Evolutionary conservation across 2,888 invertebrate species (phyloP), one percentile per base, ranked within the genome.

Genomic region (Phragmatobia fuliginosa): DNA sequence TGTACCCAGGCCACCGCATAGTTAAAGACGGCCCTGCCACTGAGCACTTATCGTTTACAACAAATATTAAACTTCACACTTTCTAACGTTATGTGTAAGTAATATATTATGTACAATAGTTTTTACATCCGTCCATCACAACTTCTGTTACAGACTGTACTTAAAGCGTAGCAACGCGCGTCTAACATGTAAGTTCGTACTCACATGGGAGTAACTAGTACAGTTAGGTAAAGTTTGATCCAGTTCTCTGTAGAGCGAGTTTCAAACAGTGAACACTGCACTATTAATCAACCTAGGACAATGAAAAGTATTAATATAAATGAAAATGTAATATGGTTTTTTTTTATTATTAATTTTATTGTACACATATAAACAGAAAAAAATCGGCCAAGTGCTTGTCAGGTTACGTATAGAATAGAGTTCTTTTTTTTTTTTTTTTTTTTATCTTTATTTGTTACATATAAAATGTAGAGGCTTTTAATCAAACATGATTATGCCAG

Each of bases 191-290:
- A n/a, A 62, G 63, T 33, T 38, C 7, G 16, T 18, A 38, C 45
- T 33, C 45, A 5, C 67, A 11, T 32, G 56, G 62, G 68, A 52
- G 28, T 16, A 25, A 67, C 45, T 64, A 66, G 62, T 36, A 68
- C 32, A 72, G 62, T 72, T 32, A 36, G 62, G 38, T 67, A 49
- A 74, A 80, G 64, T 78, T 78, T 67, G 63, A 63, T 36, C 59
- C 28, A 11, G 38, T 56, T 61, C 61, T 28, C 32, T 59, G 21
- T 45, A 25, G 32, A 21, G 31, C 62, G n/a, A 63, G 62, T 70
- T 71, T 62, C 56, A 41, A 32, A n/a, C 21, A 31, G 58, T 60
- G 41, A 41, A 5, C 28, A 21, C 6, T 41, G 18, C 8, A 62
- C 41, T 28, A 6, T 11, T 2, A 52, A 52, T 28, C 4, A 25